Evolutionary conservation across 30 jellyfish, hydroid and myxozoan species (phyloP).

Genomic region (Nemopilema nomurai): DNA sequence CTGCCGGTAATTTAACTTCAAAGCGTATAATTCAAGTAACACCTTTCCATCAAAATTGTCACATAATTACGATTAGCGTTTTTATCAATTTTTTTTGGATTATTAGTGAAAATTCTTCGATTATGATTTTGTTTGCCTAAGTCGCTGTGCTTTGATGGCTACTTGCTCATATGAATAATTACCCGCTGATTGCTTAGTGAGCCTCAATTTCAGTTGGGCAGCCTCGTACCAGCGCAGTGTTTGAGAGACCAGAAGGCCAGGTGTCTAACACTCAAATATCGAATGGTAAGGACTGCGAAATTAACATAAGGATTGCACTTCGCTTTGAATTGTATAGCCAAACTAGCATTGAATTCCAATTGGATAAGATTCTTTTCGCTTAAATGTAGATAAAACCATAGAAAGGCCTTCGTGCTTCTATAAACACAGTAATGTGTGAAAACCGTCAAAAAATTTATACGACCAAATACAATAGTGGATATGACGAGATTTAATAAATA

Average conservation of each 20-base stretch:
- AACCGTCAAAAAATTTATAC: neutral
- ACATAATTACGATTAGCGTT: neutral
- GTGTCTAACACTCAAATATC: too few species aligned
- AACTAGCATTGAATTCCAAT: too few species aligned
- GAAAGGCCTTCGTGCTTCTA: neutral
- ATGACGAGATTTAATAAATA: neutral
- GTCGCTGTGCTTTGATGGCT: neutral
- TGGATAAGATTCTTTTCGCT: too few species aligned
- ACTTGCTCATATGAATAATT: neutral
- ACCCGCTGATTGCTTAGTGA: conserved; percentile 14
- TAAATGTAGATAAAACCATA: too few species aligned
- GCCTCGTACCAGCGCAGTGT: neutral
- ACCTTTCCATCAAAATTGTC: too few species aligned
- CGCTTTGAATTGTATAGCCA: too few species aligned
- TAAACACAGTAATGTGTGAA: neutral
- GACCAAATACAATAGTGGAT: neutral
- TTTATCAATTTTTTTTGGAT: neutral
- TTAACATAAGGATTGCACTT: too few species aligned
- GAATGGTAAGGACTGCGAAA: too few species aligned
- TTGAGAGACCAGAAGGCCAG: neutral
- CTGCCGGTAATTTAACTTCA: neutral
- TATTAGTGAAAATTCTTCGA: too few species aligned
- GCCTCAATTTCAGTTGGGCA: neutral
- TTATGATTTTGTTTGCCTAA: neutral
- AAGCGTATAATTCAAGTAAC: too few species aligned